Conservation (phyloP, 1,140 invertebrate genomes). For the Mizuhopecten yessoensis region DNA sequence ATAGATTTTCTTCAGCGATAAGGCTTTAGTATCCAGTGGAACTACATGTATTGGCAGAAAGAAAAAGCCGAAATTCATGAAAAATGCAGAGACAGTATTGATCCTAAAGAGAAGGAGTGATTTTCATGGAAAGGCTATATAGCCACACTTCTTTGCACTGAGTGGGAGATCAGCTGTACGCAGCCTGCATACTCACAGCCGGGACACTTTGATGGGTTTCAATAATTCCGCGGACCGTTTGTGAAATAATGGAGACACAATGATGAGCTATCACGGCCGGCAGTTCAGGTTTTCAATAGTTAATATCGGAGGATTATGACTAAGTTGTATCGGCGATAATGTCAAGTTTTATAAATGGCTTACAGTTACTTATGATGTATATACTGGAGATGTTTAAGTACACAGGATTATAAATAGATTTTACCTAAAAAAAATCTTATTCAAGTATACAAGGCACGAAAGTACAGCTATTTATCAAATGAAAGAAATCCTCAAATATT, state of each 20-base stretch:
- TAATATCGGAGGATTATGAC: neutral
- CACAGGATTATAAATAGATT: too few relatives aligned
- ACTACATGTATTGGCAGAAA: neutral
- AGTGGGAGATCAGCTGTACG: neutral
- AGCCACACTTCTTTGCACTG: neutral
- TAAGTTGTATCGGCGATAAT: neutral
- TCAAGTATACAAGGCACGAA: too few relatives aligned
- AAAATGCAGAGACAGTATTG: constrained; percentile 27
- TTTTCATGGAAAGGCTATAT: neutral
- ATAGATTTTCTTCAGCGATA: neutral
- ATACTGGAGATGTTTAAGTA: too few relatives aligned
- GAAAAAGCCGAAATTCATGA: constrained; percentile 15
- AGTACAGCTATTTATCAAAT: too few relatives aligned
- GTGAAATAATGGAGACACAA: constrained; percentile 8
- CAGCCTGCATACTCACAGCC: neutral
- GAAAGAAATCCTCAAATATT: too few relatives aligned
- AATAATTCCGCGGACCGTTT: neutral
- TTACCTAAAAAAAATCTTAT: too few relatives aligned
- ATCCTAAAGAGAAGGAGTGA: neutral
- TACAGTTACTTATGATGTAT: too few relatives aligned
- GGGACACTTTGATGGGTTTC: neutral
- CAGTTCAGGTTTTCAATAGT: neutral
- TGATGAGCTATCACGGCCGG: neutral
- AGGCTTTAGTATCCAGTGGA: neutral
- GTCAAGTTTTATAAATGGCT: neutral